These are phyloP conservation scores for Prinia subflava DNA, from an alignment of 2,113 vertebrate genomes.

Conservation along the genomic window DNA sequence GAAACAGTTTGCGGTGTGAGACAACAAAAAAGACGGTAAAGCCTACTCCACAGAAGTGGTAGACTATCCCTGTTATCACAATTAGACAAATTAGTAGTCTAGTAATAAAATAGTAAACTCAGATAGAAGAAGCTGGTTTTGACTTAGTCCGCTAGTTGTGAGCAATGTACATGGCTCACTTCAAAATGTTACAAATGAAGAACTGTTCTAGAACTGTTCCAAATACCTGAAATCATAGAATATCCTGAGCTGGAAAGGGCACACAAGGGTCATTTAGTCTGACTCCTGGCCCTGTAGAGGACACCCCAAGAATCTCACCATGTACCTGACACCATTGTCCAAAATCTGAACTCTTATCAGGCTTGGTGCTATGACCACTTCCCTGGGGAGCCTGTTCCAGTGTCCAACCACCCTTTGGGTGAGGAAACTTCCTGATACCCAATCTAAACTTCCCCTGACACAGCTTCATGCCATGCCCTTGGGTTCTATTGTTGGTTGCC, in stretches of 20 bases:
- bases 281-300: neutral
- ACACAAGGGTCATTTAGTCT: neutral
- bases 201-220: neutral
- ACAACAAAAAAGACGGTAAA: neutral
- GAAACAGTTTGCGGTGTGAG: neutral
- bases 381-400: neutral
- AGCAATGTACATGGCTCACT: neutral
- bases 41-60: neutral
- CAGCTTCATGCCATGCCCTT: neutral
- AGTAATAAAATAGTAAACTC: neutral
- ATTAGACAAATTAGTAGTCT: neutral
- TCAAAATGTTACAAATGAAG: neutral
- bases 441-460: neutral
- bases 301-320: neutral
- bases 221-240: neutral
- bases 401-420: rapidly evolving
- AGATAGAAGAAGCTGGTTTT: neutral
- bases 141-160: neutral
- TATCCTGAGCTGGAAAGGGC: neutral
- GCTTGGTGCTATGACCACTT: neutral
- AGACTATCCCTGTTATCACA: neutral
- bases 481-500: neutral
- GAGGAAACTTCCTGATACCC: neutral
- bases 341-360: neutral
- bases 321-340: neutral